Conservation (phyloP, 2,888 invertebrate species). For the Brassicogethes aeneus region DNA sequence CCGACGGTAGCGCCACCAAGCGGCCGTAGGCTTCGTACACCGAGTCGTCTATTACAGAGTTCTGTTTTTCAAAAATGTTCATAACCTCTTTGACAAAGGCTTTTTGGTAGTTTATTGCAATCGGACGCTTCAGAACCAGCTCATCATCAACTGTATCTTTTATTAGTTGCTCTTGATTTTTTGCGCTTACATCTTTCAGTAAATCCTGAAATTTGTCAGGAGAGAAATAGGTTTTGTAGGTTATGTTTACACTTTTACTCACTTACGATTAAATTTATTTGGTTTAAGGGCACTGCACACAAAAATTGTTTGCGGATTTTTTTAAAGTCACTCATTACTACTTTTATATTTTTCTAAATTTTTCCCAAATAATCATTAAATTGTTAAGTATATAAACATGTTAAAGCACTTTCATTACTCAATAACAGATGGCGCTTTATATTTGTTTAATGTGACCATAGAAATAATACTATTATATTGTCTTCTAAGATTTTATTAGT, state of each 20-base stretch:
- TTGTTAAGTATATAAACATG: too few species aligned
- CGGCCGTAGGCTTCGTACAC: constrained; percentile 53
- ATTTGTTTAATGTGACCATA: too few species aligned
- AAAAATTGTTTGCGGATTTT: constrained; percentile 29
- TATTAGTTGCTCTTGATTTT: constrained; percentile 51
- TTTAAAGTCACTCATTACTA: constrained; percentile 7
- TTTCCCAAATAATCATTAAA: too few species aligned
- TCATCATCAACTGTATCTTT: constrained; percentile 48
- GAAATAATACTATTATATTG: too few species aligned
- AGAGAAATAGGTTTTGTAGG: constrained; percentile 6
- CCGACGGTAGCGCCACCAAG: constrained; percentile 40
- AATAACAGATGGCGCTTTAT: too few species aligned
- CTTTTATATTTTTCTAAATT: too few species aligned
- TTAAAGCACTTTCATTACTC: too few species aligned
- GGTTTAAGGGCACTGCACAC: constrained; percentile 24
- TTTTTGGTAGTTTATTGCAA: constrained; percentile 52
- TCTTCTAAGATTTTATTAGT: too few species aligned
- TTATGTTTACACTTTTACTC: constrained; percentile 3
- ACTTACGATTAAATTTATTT: constrained; percentile 19
- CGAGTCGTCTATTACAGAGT: constrained; percentile 53
- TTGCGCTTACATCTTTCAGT: constrained; percentile 23
- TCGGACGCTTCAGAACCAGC: constrained; percentile 50
- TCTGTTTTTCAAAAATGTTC: constrained; percentile 44
- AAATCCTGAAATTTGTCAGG: constrained; percentile 13
- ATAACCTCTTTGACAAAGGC: constrained; percentile 59